These are phyloP conservation scores for Heteromormyrus szaboi DNA, from an alignment of 2,797 vertebrate species.

Conservation along the genomic window DNA sequence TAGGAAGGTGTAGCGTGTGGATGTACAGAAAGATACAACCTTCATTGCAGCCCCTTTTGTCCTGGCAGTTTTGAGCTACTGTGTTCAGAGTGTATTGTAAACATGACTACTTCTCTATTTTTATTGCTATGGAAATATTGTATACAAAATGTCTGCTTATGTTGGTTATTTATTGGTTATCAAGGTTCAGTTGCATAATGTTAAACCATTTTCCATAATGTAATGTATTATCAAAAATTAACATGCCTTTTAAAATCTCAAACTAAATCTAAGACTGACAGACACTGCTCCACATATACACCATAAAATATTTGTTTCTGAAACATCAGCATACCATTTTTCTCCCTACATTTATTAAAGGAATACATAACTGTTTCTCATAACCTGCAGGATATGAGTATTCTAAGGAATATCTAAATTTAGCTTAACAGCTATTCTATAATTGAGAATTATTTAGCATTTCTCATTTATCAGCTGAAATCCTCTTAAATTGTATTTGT, in stretches of 20 bases:
- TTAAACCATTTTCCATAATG: neutral
- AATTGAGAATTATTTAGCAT: neutral
- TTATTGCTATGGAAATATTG: neutral
- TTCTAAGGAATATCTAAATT: neutral
- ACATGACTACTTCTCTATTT: neutral
- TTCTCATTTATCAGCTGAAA: neutral
- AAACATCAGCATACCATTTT: neutral
- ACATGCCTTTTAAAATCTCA: neutral
- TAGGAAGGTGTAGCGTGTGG: neutral
- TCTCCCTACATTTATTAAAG: neutral
- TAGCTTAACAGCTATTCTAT: neutral
- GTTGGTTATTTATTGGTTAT: neutral
- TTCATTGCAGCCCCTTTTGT: neutral
- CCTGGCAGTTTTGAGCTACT: neutral
- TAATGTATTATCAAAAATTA: neutral
- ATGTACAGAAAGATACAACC: neutral
- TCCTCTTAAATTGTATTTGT: constrained; percentile 29
- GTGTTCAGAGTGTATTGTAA: neutral
- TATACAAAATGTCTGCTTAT: neutral
- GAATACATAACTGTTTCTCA: neutral
- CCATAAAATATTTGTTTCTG: neutral
- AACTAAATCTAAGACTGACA: neutral
- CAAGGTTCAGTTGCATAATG: neutral
- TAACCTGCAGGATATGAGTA: neutral
- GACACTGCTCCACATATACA: neutral